Percentiles rank a stretch among this genome's conserved stretches.
phyloP scores from a whole-genome alignment of 2,113 vertebrate genomes.

The Caloenas nicobarica region DNA sequence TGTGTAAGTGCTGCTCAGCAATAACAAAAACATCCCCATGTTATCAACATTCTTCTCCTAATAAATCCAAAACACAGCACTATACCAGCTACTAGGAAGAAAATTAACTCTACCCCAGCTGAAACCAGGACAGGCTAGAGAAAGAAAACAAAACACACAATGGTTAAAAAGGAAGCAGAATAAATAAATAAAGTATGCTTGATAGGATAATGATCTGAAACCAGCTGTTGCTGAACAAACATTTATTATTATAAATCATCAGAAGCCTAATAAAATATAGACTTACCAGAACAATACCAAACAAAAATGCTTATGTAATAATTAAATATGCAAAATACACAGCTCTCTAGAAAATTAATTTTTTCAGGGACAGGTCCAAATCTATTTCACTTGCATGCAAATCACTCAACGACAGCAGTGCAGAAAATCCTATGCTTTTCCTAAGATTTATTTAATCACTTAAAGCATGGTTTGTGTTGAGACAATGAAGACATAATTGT shows the following conservation, averaged over 20 bases:
- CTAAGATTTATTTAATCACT: background rate
- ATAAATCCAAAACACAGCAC: too few species aligned
- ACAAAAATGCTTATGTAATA: slow-evolving; percentile 36
- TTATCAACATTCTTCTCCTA: too few species aligned
- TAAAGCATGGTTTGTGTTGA: background rate
- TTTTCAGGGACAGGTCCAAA: background rate
- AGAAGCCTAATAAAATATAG: slow-evolving; percentile 47
- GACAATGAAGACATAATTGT: background rate
- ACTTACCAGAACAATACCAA: slow-evolving; percentile 28
- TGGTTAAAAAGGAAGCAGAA: slow-evolving; percentile 38
- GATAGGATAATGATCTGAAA: slow-evolving; percentile 45
- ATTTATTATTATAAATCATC: slow-evolving; percentile 64
- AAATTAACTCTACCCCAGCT: too few species aligned
- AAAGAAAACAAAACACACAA: background rate
- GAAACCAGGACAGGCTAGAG: background rate
- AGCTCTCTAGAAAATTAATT: slow-evolving; percentile 23
- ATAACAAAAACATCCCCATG: too few species aligned
- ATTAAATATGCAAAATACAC: slow-evolving; percentile 58
- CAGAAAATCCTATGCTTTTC: background rate
- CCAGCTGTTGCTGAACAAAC: slow-evolving; percentile 59
- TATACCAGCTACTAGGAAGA: too few species aligned
- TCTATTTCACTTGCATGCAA: slow-evolving; percentile 8
- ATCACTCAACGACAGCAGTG: background rate
- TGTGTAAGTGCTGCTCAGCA: too few species aligned
- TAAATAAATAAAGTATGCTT: slow-evolving; percentile 47